Base-by-base conservation (phyloP, 2,113 vertebrate genomes). In the Scalopus aquaticus region DNA sequence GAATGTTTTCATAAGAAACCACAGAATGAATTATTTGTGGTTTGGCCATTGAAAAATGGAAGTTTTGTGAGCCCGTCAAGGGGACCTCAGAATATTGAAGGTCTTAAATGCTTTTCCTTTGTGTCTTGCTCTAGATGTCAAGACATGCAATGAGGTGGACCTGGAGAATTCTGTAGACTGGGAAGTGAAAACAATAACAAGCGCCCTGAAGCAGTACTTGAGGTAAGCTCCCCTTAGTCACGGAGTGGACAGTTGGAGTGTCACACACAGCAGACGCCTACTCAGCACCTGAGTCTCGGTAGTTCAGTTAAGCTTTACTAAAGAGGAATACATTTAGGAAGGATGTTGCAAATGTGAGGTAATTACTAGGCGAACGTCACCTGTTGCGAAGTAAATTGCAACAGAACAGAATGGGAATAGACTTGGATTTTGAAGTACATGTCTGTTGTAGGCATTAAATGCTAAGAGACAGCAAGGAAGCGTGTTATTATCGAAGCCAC, bases 141-240 rank as follows among this genome's bases (percentile, higher is more conserved):
- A 99, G 98, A 99, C 97, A 4, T 98, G 98, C 96, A 98, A 95
- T 86, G 99, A 99, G 51, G 95, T 99, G 96, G 99, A 99, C 95
- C 97, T 99, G 97, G 98, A 99, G 88, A 96, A 98, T 89, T 98
- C 98, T 10, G 96, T 98, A 16, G 99, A 99, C 26, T 99, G 99
- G 99, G 99, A 99, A 80, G 98, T 99, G 62, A 99, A 99, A 98
- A 99, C 99, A 3, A 99, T 99, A 96, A 99, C 99, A 0, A 99
- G 99, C 95, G 98, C 99, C 95, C 97, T 99, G 95, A 99, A 99
- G 91, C 99, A 99, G 16, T 99, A 99, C 97, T 97, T 99, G 91
- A 99, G 99, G 99, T 99, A 96, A 98, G 98, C 16, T 78, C 5
- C 39, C 70, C 32, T 39, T 11, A n/a, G 35, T 13, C 5, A 16